These are phyloP conservation scores for Pedetes capensis DNA, from an alignment of 2,113 vertebrate species.

Conservation along the genomic window DNA sequence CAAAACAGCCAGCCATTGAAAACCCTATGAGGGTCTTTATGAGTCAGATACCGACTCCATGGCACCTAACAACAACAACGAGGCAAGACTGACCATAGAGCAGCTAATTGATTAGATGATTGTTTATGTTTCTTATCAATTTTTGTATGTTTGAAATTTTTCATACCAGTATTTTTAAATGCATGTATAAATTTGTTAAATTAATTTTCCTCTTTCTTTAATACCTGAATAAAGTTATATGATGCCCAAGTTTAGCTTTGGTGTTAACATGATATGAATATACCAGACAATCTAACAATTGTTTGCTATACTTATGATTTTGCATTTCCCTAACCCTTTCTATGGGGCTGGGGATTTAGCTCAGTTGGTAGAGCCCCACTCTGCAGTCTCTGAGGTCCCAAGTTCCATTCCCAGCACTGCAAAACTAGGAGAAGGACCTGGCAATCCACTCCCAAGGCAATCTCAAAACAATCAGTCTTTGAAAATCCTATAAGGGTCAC, in stretches of 20 bases:
- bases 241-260: neutral
- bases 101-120: neutral
- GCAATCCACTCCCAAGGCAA: no score
- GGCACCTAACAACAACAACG: no score
- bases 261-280: neutral
- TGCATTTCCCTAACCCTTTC: neutral
- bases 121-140: neutral
- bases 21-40: no score
- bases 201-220: neutral
- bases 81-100: neutral
- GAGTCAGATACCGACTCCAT: no score
- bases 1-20: no score
- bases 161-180: neutral
- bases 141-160: conserved; percentile 11
- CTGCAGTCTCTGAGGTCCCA: no score
- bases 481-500: no score
- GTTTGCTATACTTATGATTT: neutral
- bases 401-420: no score
- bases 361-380: no score
- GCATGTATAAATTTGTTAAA: neutral
- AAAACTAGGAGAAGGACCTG: no score
- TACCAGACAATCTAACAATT: neutral
- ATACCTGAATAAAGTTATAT: conserved; percentile 12
- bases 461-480: no score
- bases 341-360: no score